These are phyloP conservation scores for Bagarius yarrelli DNA, from an alignment of 2,113 vertebrate genomes.

Conservation along the genomic window DNA sequence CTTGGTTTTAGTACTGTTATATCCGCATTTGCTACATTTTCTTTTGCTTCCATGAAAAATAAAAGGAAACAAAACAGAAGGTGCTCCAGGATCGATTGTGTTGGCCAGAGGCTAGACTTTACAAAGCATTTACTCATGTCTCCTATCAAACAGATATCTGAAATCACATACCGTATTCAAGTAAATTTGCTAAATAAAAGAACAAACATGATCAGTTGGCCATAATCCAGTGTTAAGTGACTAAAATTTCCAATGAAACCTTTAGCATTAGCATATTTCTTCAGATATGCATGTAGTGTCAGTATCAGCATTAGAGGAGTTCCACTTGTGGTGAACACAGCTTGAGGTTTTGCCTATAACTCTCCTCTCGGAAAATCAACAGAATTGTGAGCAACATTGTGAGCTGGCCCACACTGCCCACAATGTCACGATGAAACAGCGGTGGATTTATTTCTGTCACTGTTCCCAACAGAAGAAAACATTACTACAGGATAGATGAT, in stretches of 20 bases:
- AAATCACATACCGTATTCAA: conserved; percentile 56
- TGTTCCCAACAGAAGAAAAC: conserved; percentile 5
- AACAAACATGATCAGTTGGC: conserved; percentile 48
- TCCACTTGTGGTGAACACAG: conserved; percentile 40
- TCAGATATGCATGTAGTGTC: conserved; percentile 49
- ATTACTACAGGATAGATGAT: conserved; percentile 23
- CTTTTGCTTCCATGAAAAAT: conserved; percentile 48
- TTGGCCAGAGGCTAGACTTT: not conserved
- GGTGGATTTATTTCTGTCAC: conserved; percentile 7
- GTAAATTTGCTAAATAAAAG: conserved; percentile 56
- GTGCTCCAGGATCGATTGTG: conserved; percentile 70
- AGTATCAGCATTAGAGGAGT: conserved; percentile 32
- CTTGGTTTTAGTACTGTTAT: conserved; percentile 27
- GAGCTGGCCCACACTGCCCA: conserved; percentile 8
- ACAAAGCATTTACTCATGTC: conserved; percentile 14
- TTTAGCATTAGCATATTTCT: conserved; percentile 56
- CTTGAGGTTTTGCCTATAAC: conserved; percentile 54
- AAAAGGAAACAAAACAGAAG: conserved; percentile 54
- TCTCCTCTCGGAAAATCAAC: conserved; percentile 22
- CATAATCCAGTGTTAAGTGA: conserved; percentile 65
- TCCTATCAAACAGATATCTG: conserved; percentile 9
- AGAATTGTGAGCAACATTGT: conserved; percentile 1
- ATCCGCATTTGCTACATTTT: conserved; percentile 55
- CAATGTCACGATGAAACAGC: not conserved
- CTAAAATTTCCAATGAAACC: conserved; percentile 47